phyloP scores from a whole-genome alignment of 2,113 vertebrate species.

The Condylura cristata region DNA sequence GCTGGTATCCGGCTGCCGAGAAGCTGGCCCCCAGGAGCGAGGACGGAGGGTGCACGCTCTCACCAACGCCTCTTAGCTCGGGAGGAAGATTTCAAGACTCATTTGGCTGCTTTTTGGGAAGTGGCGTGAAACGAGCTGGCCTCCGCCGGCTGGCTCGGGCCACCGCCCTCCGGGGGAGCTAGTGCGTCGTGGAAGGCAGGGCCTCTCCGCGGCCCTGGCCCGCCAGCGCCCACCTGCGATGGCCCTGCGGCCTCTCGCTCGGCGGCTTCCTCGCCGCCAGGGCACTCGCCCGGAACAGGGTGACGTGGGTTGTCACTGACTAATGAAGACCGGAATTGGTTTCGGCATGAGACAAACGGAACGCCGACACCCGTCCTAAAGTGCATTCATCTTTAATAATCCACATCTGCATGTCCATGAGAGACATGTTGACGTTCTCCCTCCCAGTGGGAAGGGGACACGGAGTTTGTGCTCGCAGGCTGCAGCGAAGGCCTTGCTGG shows the following conservation, averaged over 20 bases:
- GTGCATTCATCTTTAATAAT: conserved; percentile 91
- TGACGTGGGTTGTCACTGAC: conserved; percentile 88
- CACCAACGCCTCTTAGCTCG: conserved; percentile 26
- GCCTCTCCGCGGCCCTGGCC: too few relatives aligned
- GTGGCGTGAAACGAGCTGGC: conserved; percentile 36
- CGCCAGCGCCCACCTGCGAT: too few relatives aligned
- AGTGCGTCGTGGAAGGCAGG: too few relatives aligned
- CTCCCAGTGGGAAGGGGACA: conserved; percentile 90
- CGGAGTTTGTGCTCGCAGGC: conserved; percentile 83
- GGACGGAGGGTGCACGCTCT: not conserved
- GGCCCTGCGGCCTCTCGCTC: too few relatives aligned
- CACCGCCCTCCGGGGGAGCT: too few relatives aligned
- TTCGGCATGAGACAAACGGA: conserved; percentile 89
- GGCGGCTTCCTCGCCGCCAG: too few relatives aligned
- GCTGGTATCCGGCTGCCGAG: conserved; percentile 41
- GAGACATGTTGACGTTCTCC: conserved; percentile 83
- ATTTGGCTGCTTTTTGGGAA: conserved; percentile 49
- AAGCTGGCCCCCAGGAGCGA: not conserved
- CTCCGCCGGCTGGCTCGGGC: not conserved
- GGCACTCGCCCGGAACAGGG: conserved; percentile 82
- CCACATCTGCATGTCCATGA: conserved; percentile 90
- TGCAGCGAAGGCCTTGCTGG: conserved; percentile 81
- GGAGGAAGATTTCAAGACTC: not conserved
- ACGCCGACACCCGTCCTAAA: conserved; percentile 88
- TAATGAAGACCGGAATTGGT: conserved; percentile 90